A percentile compares a stretch with the other conserved stretches of the same genome.
Conservation (phyloP, 2,888 invertebrate genomes). For the Ennomos quercinarius region DNA sequence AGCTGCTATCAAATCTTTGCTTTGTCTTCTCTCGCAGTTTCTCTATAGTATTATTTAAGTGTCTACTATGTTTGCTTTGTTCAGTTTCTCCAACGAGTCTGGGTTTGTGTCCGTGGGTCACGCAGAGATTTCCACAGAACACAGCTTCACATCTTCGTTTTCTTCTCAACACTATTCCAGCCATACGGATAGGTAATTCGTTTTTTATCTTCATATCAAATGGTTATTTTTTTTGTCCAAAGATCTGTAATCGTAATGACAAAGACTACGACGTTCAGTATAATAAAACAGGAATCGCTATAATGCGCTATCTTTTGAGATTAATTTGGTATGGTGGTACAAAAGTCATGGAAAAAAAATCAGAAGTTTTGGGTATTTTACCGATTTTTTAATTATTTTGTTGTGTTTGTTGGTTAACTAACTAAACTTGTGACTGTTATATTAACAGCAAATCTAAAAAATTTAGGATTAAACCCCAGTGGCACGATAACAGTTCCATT, state of each 20-base stretch:
- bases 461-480: neutral
- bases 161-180: slow-evolving; percentile 78
- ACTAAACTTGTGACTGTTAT: too few relatives aligned
- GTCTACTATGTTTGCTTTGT: slow-evolving; percentile 38
- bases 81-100: slow-evolving; percentile 83
- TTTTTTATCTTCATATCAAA: slow-evolving; percentile 26
- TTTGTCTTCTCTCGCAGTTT: slow-evolving; percentile 14
- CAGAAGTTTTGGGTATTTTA: too few relatives aligned
- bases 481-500: slow-evolving; percentile 18
- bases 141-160: slow-evolving; percentile 76
- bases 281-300: too few relatives aligned
- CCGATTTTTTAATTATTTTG: too few relatives aligned
- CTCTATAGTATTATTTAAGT: slow-evolving; percentile 26
- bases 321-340: too few relatives aligned
- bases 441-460: too few relatives aligned
- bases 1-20: slow-evolving; percentile 7
- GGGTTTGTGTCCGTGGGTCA: slow-evolving; percentile 83
- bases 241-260: slow-evolving; percentile 17
- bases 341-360: too few relatives aligned
- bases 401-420: too few relatives aligned
- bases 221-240: slow-evolving; percentile 28
- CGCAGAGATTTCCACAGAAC: slow-evolving; percentile 76
- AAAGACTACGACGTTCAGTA: too few relatives aligned
- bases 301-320: too few relatives aligned
- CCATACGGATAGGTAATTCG: slow-evolving; percentile 75